Evolutionary conservation across 1,140 invertebrate genomes (phyloP), one percentile per base, ranked within the genome.

Genomic region (Oryzaephilus surinamensis): DNA sequence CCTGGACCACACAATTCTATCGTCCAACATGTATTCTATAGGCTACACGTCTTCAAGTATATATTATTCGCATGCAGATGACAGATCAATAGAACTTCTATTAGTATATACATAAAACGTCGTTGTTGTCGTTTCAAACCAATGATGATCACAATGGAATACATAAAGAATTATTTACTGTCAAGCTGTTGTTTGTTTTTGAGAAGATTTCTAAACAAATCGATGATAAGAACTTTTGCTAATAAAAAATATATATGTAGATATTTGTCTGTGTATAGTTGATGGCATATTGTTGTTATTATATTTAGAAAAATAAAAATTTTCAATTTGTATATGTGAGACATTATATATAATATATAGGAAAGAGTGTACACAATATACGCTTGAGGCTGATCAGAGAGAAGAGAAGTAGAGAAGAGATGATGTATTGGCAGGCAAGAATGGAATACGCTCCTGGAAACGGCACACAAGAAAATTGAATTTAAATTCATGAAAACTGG

Each of bases 401-500:
- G n/a, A n/a, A n/a, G n/a, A n/a, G n/a, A n/a, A n/a, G n/a, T n/a
- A n/a, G n/a, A n/a, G n/a, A n/a, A n/a, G 40, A 57, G 57, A 59
- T 57, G 54, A 57, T 55, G 57, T 58, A 58, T 58, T 58, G 56
- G 54, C 52, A 58, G 51, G 41, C 21, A 15, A 12, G 43, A 32
- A 32, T 33, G 37, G 40, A 33, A n/a, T n/a, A 30, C 24, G 37
- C 45, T 46, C 35, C 46, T 48, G 45, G 41, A 48, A 50, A 52
- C 48, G 45, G 50, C 47, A 46, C n/a, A n/a, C 41, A 44, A 42
- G 50, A 52, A 46, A 58, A 58, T 58, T 58, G 55, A 59, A 59
- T 59, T 59, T 59, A 59, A 59, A 59, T 59, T 59, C 57, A 59
- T 59, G 57, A 57, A 59, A 59, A 57, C 45, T 54, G 57, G 49